Evolutionary conservation across 2,797 vertebrate genomes (phyloP), one percentile per base, ranked within the genome.

Genomic region (Neopelma chrysocephalum): DNA sequence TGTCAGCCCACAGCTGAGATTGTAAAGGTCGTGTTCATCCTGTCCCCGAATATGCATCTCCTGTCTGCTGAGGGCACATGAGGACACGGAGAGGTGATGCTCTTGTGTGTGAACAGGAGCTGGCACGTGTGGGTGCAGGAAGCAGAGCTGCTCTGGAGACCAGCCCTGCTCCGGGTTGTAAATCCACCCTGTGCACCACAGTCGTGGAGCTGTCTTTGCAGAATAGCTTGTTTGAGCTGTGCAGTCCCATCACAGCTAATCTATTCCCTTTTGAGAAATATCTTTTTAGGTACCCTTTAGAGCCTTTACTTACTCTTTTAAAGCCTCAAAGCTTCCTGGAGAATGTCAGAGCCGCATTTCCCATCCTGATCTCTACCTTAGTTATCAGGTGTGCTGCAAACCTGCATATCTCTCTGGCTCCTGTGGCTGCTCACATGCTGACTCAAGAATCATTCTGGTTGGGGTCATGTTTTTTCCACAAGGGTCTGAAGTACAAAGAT

Each of bases 371-470:
- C 54, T 43, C 72, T 71, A 47, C 72, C 60, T 62, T 2, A 47
- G 73, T 68, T 53, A 12, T 56, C 57, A 56, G 65, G 9, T 36
- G 42, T 38, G 58, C 84, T 65, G 2, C 48, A 62, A 43, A 31
- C 14, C 20, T 12, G 6, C 2, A 0, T 72, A 14, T 43, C 56
- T 69, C 62, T 3, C 0, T 9, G n/a, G 69, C 77, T 89, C 50
- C 60, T 0, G 5, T 16, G 51, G 3, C 57, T 48, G 64, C 89
- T 91, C 42, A 23, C 14, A 3, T 45, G 47, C 40, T 50, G 50
- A 32, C 76, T 87, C 43, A 29, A 87, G 84, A 54, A 71, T 51
- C 48, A 4, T 76, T 79, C 89, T 72, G 23, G 3, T 5, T 20
- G 31, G 27, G 53, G 32, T 51, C 47, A 72, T 0, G 1, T 32